Evolutionary conservation across 2,113 vertebrate species (phyloP).

Genomic region (Phalacrocorax aristotelis): DNA sequence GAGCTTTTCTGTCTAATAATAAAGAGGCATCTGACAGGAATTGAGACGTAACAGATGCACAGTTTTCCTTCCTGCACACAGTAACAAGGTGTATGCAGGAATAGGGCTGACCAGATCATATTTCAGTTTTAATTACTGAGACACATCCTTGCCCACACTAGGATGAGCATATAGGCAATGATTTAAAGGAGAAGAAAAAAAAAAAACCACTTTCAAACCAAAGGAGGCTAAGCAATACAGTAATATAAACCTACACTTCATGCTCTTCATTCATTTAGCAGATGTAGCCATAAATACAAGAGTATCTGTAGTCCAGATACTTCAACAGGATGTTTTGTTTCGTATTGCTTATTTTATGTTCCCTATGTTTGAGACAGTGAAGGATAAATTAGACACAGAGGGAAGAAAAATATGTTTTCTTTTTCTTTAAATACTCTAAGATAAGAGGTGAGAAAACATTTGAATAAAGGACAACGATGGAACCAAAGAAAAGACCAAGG

Average conservation of each 20-base stretch:
- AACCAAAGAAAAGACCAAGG: conserved; percentile 10
- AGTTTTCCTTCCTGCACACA: not conserved
- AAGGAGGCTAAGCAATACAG: not conserved
- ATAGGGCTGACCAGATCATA: not conserved
- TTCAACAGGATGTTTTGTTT: not conserved
- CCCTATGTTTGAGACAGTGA: not conserved
- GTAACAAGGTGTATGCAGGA: not conserved
- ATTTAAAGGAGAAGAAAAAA: not conserved
- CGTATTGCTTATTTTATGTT: not conserved
- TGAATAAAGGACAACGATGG: not conserved
- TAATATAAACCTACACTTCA: not conserved
- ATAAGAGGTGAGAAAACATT: not conserved
- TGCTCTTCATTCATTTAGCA: not conserved
- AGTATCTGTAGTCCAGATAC: not conserved
- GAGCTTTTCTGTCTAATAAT: not conserved
- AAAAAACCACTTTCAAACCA: not conserved
- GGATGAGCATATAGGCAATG: not conserved
- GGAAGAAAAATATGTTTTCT: not conserved
- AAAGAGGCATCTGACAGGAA: not conserved
- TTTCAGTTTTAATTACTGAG: not conserved
- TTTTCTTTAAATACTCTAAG: conserved; percentile 2
- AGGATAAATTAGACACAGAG: not conserved
- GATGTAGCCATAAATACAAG: not conserved
- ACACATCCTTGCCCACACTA: not conserved
- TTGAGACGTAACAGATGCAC: not conserved